Conservation (phyloP, 2,113 vertebrate species). For the Lampris incognitus region DNA sequence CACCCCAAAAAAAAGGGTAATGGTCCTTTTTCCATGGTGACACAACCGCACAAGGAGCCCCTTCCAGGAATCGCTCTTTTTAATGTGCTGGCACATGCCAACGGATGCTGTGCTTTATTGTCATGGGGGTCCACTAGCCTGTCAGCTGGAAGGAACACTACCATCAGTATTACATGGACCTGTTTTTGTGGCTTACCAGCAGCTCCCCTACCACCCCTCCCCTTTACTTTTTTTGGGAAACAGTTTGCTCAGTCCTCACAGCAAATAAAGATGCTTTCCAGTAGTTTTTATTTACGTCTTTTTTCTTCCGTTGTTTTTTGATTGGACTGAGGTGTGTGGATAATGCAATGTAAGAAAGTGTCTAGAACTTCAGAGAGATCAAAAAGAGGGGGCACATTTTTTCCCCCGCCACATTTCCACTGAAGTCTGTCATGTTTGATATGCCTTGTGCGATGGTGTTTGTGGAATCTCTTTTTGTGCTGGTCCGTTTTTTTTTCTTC, state of each 20-base stretch:
- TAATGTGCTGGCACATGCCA: not conserved
- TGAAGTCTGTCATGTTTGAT: conserved; percentile 74
- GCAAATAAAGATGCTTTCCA: too few relatives aligned
- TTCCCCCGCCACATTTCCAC: conserved; percentile 58
- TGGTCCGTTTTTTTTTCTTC: not conserved
- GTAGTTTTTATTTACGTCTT: too few relatives aligned
- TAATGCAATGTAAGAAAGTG: conserved; percentile 54
- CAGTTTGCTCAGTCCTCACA: conserved; percentile 21
- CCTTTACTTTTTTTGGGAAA: conserved; percentile 35
- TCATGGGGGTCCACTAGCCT: not conserved
- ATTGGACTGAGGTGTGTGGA: conserved; percentile 35
- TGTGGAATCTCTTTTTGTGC: not conserved
- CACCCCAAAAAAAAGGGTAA: conserved; percentile 1
- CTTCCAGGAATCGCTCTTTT: not conserved
- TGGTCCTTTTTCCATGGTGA: conserved; percentile 7
- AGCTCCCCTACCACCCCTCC: conserved; percentile 32
- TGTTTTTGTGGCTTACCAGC: conserved; percentile 5
- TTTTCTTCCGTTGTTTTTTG: not conserved
- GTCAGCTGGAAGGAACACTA: conserved; percentile 14
- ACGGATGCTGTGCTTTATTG: not conserved
- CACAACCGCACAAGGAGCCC: not conserved
- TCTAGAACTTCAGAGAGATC: conserved; percentile 56
- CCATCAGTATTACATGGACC: conserved; percentile 11
- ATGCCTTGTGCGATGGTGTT: conserved; percentile 48
- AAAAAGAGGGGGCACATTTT: conserved; percentile 57